phyloP scores from a whole-genome alignment of 1,140 invertebrate species.

The Platorchestia sp. region DNA sequence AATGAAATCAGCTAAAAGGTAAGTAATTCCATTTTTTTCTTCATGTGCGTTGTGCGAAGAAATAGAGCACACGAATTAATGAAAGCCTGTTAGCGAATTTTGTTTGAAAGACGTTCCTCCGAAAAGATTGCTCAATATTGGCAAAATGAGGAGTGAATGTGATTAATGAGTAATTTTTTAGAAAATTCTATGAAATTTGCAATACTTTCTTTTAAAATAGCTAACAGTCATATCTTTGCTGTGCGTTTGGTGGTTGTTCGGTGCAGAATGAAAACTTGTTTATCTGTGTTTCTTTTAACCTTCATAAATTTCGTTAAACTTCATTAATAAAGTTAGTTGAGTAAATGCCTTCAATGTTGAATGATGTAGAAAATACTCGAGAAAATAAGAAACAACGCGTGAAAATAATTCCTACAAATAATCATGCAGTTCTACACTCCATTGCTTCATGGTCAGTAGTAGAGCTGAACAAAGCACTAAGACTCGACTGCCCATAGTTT shows the following conservation, averaged over 20 bases:
- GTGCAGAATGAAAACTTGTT: background rate
- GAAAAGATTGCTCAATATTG: background rate
- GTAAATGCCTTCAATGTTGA: background rate
- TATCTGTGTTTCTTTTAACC: background rate
- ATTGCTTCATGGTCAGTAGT: background rate
- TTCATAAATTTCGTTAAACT: background rate
- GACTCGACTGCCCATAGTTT: background rate
- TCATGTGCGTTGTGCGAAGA: background rate
- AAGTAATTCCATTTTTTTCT: background rate
- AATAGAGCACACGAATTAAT: background rate
- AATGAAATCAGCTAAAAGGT: background rate
- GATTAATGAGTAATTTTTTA: background rate
- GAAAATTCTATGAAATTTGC: background rate
- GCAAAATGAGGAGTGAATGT: too few relatives aligned
- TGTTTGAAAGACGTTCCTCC: background rate
- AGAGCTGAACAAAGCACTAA: background rate
- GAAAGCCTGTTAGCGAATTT: background rate
- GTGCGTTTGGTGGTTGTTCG: background rate
- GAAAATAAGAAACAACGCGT: background rate
- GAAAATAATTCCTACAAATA: background rate
- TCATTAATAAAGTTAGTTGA: background rate
- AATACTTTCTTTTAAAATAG: background rate
- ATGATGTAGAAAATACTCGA: too few relatives aligned
- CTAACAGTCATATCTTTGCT: background rate
- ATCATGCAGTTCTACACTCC: background rate